Conservation (phyloP, 1,140 invertebrate species). For the Cydia pomonella region DNA sequence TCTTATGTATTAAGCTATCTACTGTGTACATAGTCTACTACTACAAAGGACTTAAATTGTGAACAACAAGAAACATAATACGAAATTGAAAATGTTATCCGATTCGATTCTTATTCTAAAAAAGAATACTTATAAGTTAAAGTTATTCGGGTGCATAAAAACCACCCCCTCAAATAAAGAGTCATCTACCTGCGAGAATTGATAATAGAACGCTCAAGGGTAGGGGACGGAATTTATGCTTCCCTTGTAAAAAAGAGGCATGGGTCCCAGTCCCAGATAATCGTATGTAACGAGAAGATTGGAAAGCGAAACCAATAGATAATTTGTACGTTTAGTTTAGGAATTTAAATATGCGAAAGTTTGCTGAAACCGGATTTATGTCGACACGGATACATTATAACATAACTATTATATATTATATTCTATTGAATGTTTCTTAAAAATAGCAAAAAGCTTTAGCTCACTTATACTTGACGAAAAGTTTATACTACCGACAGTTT, state of each 20-base stretch:
- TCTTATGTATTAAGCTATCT: no score
- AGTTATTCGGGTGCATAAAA: constrained; percentile 23
- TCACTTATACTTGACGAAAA: no score
- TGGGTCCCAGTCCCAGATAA: not conserved
- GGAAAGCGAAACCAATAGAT: constrained; percentile 8
- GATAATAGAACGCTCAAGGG: constrained; percentile 34
- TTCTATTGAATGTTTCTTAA: not conserved
- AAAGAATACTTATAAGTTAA: constrained; percentile 5
- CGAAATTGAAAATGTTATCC: constrained; percentile 4
- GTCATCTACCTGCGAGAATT: constrained; percentile 51
- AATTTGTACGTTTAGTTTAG: constrained; percentile 12
- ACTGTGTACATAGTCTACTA: no score
- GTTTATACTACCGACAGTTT: no score
- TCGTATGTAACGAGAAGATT: not conserved
- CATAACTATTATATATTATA: not conserved
- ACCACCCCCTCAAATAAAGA: constrained; percentile 33
- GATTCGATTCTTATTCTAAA: constrained; percentile 11
- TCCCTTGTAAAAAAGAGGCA: not conserved
- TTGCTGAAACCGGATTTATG: not conserved
- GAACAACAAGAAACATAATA: constrained; percentile 3
- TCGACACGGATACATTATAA: not conserved
- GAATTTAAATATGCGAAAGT: not conserved
- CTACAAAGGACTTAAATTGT: not conserved
- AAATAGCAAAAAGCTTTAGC: no score
- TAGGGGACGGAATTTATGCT: constrained; percentile 27